Percentiles rank a stretch among this genome's conserved stretches.
These are phyloP conservation scores for Helogale parvula DNA, from an alignment of 2,113 vertebrate genomes.

Conservation along the genomic window DNA sequence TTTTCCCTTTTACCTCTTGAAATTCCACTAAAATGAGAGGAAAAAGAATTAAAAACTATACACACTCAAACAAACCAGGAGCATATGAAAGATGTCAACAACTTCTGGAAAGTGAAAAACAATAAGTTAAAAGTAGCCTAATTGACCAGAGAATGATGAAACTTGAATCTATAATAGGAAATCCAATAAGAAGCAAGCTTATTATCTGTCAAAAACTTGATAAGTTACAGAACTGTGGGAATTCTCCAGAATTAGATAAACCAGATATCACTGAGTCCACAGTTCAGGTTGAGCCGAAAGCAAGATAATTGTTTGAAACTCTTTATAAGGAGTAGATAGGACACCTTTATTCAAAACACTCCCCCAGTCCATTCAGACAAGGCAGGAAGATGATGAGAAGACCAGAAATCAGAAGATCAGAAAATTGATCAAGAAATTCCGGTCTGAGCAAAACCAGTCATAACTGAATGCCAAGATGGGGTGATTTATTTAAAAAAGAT, in stretches of 20 bases:
- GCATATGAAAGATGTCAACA: not conserved
- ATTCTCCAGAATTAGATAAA: constrained; percentile 21
- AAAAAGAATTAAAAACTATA: constrained; percentile 16
- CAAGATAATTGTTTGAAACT: not conserved
- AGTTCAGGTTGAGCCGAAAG: not conserved
- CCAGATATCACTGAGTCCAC: not conserved
- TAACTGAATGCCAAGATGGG: not conserved
- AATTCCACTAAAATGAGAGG: constrained; percentile 33
- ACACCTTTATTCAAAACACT: not conserved
- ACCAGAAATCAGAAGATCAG: not conserved
- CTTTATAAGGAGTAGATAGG: not conserved
- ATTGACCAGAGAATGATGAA: constrained; percentile 29
- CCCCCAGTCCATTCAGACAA: not conserved
- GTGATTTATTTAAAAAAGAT: not conserved
- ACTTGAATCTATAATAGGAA: not conserved
- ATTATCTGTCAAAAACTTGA: constrained; percentile 16
- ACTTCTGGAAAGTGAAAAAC: constrained; percentile 44
- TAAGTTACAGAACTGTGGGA: constrained; percentile 31
- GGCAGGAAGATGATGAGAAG: not conserved
- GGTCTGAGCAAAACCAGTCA: not conserved
- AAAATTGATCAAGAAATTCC: not conserved
- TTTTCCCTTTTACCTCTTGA: not conserved
- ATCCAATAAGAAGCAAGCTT: constrained; percentile 39
- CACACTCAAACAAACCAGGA: not conserved
- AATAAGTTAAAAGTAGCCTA: not conserved